Evolutionary conservation across 2,797 vertebrate genomes (phyloP), one percentile per base, ranked within the genome.

Genomic region (Enteromius treurensis): DNA sequence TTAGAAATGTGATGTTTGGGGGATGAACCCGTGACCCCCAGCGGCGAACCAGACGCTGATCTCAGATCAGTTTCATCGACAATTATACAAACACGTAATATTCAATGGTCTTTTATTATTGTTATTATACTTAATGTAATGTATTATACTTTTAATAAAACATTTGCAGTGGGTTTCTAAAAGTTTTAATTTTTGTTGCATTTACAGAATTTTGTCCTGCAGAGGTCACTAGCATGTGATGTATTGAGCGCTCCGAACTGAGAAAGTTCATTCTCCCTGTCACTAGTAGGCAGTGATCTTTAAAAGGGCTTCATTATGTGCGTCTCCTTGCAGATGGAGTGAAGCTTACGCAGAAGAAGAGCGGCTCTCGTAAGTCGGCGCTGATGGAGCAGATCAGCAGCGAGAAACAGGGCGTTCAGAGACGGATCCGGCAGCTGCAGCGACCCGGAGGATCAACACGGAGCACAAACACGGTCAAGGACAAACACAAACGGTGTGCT

Each of bases 391-490:
- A 89, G 78, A 91, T 93, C 74, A 89, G 91, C 87, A 92, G 90
- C 9, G 93, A 91, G 34, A 90, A 91, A 1, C 92, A 94, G 80
- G 92, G 94, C 0, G 92, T 93, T 81, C 89, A 87, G 70, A 92
- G 77, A 82, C 92, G 92, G 88, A 86, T 92, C 9, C 92, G 89
- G 8, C 85, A 92, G 88, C 89, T 91, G 11, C 86, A 92, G 88
- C 88, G 91, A 3, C 90, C 88, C 15, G 89, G 87, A 1, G 90
- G 11, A 58, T 15, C 89, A 1, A 69, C 90, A 0, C 84, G 87
- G n/a, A 93, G 90, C 86, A 93, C 86, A 80, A 93, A 92, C 86
- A 89, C 92, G 1, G 94, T 94, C 69, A 95, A 95, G 87, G 88
- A 95, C 89, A 95, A 94, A 83, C 90, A 86, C 81, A 87, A 94